Conservation (phyloP, 2,888 invertebrate genomes). For the Patella ulyssiponensis region DNA sequence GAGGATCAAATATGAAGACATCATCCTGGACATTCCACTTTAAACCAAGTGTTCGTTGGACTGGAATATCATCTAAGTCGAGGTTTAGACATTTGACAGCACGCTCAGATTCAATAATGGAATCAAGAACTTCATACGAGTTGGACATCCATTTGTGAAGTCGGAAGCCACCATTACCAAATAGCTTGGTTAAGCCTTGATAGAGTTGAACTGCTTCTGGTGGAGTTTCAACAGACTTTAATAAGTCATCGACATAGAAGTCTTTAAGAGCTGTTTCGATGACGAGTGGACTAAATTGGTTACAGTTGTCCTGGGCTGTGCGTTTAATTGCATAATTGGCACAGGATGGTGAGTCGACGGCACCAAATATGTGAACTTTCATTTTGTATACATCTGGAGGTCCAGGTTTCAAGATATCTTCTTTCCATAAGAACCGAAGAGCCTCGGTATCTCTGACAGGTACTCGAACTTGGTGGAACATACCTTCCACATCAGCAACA, state of each 20-base stretch:
- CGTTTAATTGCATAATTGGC: constrained; percentile 11
- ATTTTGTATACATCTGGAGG: constrained; percentile 9
- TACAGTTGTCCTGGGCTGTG: neutral
- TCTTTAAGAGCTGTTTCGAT: constrained; percentile 9
- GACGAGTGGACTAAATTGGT: neutral
- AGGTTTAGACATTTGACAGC: constrained; percentile 9
- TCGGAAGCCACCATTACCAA: constrained; percentile 11
- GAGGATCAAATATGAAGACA: constrained; percentile 6
- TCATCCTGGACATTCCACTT: constrained; percentile 15
- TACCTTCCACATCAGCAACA: constrained; percentile 20
- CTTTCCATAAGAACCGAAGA: no score
- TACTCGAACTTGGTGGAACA: constrained; percentile 20
- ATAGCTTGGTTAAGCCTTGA: neutral
- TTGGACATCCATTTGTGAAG: constrained; percentile 16
- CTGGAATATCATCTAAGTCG: constrained; percentile 6
- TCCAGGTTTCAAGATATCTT: neutral
- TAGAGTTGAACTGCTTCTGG: neutral
- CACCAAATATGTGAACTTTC: constrained; percentile 17
- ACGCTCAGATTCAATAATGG: constrained; percentile 19
- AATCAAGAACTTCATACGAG: neutral
- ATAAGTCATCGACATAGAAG: constrained; percentile 20
- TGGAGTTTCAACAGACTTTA: constrained; percentile 7
- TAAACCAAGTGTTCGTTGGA: constrained; percentile 15
- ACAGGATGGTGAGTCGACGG: constrained; percentile 4
- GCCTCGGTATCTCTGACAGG: constrained; percentile 2